These are phyloP conservation scores for Pteria penguin DNA, from an alignment of 2,888 invertebrate genomes.

Conservation along the genomic window DNA sequence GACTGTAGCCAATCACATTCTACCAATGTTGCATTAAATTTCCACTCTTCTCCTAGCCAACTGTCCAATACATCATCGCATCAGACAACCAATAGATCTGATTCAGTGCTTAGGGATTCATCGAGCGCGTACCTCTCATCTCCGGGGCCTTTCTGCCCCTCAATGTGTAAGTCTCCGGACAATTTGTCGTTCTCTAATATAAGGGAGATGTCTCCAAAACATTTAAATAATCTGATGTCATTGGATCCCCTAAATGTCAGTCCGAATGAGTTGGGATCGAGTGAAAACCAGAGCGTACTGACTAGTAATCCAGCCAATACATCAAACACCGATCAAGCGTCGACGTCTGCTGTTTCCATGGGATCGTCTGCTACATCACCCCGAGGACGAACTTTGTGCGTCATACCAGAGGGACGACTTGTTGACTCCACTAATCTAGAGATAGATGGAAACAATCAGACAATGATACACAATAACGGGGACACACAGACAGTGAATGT, in stretches of 20 bases:
- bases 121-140: neutral
- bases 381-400: neutral
- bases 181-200: neutral
- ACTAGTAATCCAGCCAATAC: neutral
- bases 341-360: neutral
- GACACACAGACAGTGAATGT: neutral
- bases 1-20: neutral
- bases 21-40: neutral
- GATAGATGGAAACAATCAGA: neutral
- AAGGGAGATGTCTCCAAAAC: neutral
- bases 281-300: neutral
- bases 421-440: neutral
- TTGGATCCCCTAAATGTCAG: neutral
- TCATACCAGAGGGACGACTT: constrained; percentile 7
- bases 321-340: neutral
- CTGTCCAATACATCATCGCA: constrained; percentile 13
- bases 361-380: neutral
- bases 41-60: neutral
- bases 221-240: neutral
- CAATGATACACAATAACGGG: neutral
- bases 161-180: neutral
- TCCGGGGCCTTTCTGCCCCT: neutral
- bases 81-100: constrained; percentile 22
- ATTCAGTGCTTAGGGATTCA: neutral
- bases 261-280: neutral